A percentile compares a stretch with the other conserved stretches of the same genome.
These are phyloP conservation scores for Andrena marginata DNA, from an alignment of 2,888 invertebrate species.

Conservation along the genomic window DNA sequence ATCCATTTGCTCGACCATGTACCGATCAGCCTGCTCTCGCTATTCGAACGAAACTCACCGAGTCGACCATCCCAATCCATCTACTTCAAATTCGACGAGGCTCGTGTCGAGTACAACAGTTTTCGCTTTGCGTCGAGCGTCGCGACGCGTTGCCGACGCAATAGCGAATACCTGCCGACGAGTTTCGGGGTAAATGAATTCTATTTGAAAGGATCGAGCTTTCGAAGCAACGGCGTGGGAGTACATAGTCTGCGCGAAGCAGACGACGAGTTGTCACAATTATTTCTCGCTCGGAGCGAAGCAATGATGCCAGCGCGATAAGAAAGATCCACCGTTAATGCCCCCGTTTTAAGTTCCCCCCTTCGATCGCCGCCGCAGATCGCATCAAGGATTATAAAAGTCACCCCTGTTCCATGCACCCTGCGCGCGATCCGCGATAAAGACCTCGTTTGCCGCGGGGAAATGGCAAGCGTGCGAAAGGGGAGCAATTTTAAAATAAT, in stretches of 20 bases:
- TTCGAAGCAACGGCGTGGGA: too few relatives aligned
- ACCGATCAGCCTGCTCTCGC: not conserved
- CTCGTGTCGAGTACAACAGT: constrained; percentile 19
- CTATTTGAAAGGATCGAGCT: not conserved
- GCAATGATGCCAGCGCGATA: too few relatives aligned
- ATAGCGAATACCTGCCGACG: not conserved
- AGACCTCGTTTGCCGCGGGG: not conserved
- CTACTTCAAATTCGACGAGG: constrained; percentile 32
- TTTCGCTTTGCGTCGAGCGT: constrained; percentile 37
- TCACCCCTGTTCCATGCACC: not conserved
- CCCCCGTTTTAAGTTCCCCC: too few relatives aligned
- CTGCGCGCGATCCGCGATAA: not conserved
- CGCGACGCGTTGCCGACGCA: constrained; percentile 6
- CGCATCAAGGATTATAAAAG: too few relatives aligned
- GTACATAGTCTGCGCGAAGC: too few relatives aligned
- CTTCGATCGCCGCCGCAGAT: too few relatives aligned
- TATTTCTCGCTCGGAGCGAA: too few relatives aligned
- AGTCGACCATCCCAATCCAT: constrained; percentile 29
- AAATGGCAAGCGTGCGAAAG: not conserved
- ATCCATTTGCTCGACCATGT: not conserved
- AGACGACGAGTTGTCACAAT: too few relatives aligned
- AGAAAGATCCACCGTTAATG: too few relatives aligned
- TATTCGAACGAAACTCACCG: not conserved
- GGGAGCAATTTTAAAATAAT: not conserved
- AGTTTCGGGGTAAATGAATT: not conserved